Conservation (phyloP, 2,888 invertebrate species). For the Noctua comes region DNA sequence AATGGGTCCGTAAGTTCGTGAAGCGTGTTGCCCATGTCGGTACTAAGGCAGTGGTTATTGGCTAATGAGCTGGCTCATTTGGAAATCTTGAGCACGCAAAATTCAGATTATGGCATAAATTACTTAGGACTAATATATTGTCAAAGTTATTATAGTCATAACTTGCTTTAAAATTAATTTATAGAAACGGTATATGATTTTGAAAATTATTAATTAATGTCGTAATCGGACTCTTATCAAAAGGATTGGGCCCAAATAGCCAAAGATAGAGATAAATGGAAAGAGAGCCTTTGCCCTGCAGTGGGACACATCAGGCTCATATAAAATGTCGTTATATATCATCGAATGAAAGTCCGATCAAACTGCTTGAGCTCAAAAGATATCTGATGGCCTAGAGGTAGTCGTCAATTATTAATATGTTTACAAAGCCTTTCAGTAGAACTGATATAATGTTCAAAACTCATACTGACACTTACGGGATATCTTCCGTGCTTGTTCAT, state of each 20-base stretch:
- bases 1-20: conserved; percentile 5
- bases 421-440: too few species aligned
- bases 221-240: too few species aligned
- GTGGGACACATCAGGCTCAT: too few species aligned
- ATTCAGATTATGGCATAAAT: neutral
- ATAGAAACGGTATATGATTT: neutral
- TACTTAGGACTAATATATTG: too few species aligned
- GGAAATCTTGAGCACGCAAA: neutral
- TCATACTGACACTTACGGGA: too few species aligned
- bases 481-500: too few species aligned
- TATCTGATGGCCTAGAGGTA: neutral
- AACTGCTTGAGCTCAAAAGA: neutral
- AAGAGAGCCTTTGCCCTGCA: too few species aligned
- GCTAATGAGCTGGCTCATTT: neutral
- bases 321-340: neutral
- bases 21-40: neutral
- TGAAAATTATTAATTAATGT: neutral
- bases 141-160: neutral
- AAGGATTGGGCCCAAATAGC: too few species aligned
- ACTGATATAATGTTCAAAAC: too few species aligned
- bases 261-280: too few species aligned
- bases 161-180: neutral
- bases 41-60: neutral
- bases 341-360: neutral
- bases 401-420: too few species aligned